Conservation (phyloP, 2,113 vertebrate genomes). For the Ginglymostoma cirratum region DNA sequence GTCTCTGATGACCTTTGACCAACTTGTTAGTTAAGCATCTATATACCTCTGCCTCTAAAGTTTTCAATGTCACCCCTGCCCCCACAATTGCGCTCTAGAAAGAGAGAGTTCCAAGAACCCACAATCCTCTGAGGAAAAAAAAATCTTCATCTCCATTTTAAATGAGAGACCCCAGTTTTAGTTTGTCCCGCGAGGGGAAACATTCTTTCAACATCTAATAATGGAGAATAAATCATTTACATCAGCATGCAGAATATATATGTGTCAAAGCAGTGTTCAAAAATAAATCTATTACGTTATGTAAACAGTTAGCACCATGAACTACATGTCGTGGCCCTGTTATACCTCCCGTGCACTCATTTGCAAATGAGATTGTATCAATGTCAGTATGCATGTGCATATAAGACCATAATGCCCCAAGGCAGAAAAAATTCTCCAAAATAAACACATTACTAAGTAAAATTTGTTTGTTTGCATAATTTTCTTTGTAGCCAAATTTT, state of each 20-base stretch:
- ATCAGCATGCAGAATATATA: background rate
- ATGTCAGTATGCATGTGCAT: background rate
- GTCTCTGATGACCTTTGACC: no score
- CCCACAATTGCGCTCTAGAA: no score
- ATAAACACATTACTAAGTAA: background rate
- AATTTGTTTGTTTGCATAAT: background rate
- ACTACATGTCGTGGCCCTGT: background rate
- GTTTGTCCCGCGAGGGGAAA: no score
- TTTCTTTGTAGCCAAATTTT: background rate
- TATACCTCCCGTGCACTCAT: background rate
- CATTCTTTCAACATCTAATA: no score
- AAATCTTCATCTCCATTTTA: no score
- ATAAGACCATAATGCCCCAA: background rate
- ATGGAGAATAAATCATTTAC: background rate
- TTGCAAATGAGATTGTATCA: background rate
- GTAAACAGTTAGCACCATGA: background rate
- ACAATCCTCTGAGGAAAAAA: no score
- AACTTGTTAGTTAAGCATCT: no score
- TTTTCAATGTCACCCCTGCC: no score
- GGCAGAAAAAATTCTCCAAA: background rate
- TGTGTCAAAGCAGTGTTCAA: background rate
- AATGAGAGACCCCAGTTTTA: no score
- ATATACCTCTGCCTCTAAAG: no score
- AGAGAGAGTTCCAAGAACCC: no score
- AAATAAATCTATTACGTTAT: conserved; percentile 7